phyloP scores from a whole-genome alignment of 2,888 invertebrate genomes.

The Lasioglossum leucozonium region DNA sequence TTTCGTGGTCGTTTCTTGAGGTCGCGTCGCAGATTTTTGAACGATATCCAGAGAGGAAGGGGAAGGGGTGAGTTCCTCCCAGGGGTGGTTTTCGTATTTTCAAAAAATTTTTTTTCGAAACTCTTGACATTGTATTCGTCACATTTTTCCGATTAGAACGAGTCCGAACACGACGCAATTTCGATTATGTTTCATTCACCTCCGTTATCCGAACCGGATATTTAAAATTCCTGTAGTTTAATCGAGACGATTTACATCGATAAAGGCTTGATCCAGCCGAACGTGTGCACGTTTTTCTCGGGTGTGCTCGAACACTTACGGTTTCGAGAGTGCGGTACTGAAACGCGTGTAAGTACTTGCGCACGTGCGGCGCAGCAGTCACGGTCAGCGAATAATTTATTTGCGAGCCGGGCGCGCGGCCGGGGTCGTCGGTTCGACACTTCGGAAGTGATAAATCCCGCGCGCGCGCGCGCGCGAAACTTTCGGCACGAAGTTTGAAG shows the following conservation, averaged over 20 bases:
- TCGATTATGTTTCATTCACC: not conserved
- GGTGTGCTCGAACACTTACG: not conserved
- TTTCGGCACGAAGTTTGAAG: constrained; percentile 63
- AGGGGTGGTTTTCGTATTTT: not conserved
- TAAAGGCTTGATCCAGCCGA: too few relatives aligned
- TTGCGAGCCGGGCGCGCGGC: constrained; percentile 49
- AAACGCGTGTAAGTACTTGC: not conserved
- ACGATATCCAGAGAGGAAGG: too few relatives aligned
- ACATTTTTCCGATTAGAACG: not conserved
- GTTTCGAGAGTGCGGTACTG: not conserved
- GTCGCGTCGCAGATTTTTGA: too few relatives aligned
- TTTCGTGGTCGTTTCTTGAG: too few relatives aligned
- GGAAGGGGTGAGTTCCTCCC: too few relatives aligned
- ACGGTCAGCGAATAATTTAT: constrained; percentile 67
- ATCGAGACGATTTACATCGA: too few relatives aligned
- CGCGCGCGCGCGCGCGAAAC: constrained; percentile 49
- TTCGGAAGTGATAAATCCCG: constrained; percentile 69
- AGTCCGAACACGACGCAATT: not conserved
- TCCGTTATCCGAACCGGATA: not conserved
- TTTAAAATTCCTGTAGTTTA: too few relatives aligned
- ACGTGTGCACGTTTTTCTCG: not conserved
- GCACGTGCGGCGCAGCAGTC: constrained; percentile 36
- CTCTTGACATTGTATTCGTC: not conserved
- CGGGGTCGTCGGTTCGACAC: constrained; percentile 64
- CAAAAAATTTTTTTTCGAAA: not conserved